phyloP scores from a whole-genome alignment of 1,140 invertebrate species.

The Fragariocoptes setiger region DNA sequence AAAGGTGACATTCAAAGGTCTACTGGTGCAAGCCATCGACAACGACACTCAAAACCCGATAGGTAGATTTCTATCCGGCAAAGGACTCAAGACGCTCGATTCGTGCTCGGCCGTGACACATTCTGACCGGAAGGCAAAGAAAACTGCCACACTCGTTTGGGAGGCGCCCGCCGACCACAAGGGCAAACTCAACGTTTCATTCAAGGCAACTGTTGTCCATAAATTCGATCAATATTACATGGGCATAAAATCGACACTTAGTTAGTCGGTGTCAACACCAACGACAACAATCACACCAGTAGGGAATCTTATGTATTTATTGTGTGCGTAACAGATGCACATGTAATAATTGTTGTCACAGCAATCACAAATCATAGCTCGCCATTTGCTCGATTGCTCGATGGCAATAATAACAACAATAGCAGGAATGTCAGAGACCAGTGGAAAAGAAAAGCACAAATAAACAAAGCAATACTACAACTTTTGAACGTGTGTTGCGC shows the following conservation, averaged over 20 bases:
- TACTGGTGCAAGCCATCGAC: conserved; percentile 9
- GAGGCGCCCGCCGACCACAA: conserved; percentile 22
- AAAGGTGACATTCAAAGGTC: conserved; percentile 9
- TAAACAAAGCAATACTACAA: too few relatives aligned
- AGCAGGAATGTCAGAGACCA: too few relatives aligned
- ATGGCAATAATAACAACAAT: too few relatives aligned
- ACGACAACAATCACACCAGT: too few relatives aligned
- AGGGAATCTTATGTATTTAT: too few relatives aligned
- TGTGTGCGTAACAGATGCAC: too few relatives aligned
- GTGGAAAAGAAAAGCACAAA: too few relatives aligned
- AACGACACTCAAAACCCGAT: conserved; percentile 19
- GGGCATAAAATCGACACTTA: conserved; percentile 1
- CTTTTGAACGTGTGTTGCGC: too few relatives aligned
- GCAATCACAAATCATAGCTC: too few relatives aligned
- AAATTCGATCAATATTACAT: conserved; percentile 9
- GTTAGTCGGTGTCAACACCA: too few relatives aligned
- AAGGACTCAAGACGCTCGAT: conserved; percentile 33
- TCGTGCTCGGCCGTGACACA: conserved; percentile 46
- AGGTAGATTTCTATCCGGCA: conserved; percentile 30
- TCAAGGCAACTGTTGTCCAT: conserved; percentile 11
- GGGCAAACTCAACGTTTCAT: not conserved
- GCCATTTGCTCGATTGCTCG: too few relatives aligned
- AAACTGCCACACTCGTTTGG: conserved; percentile 35
- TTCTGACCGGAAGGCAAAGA: conserved; percentile 37
- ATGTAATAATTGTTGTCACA: too few relatives aligned